Evolutionary conservation across 1,140 invertebrate genomes (phyloP).

Genomic region (Drosophila willistoni): DNA sequence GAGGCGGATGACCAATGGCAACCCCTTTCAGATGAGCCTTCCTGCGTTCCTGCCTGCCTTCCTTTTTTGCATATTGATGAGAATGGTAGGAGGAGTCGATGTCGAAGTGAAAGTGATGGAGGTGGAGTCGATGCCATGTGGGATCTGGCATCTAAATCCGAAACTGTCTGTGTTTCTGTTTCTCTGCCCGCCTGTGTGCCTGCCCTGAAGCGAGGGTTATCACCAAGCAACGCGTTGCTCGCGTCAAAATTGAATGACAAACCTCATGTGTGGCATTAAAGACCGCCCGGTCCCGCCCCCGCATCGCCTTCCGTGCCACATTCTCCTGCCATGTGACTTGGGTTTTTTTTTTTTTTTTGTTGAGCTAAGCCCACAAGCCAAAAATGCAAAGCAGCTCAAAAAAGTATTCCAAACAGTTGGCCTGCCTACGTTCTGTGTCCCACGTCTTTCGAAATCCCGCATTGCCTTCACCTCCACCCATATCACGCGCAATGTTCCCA

Average conservation of each 20-base stretch:
- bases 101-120: neutral
- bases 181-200: neutral
- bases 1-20: slow-evolving; percentile 12
- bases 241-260: slow-evolving; percentile 78
- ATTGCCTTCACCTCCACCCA: slow-evolving; percentile 39
- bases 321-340: slow-evolving; percentile 1
- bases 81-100: slow-evolving; percentile 17
- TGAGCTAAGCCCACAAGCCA: slow-evolving; percentile 64
- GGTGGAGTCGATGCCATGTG: slow-evolving; percentile 26
- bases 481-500: slow-evolving; percentile 7
- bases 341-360: slow-evolving; percentile 19
- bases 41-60: slow-evolving; percentile 30
- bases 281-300: neutral
- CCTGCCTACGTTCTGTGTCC: slow-evolving; percentile 7
- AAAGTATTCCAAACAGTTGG: slow-evolving; percentile 74
- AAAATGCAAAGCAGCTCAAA: slow-evolving; percentile 76
- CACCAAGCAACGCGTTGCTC: slow-evolving; percentile 45
- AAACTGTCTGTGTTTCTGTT: slow-evolving; percentile 19
- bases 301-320: neutral
- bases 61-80: slow-evolving; percentile 77
- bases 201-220: slow-evolving; percentile 20
- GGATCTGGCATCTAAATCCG: slow-evolving; percentile 49
- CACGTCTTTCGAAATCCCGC: slow-evolving; percentile 8
- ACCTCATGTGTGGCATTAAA: slow-evolving; percentile 67
- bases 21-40: slow-evolving; percentile 22